Evolutionary conservation across 92 coral and sea anemone species (phyloP).

Genomic region (Isaurus tuberculatus): DNA sequence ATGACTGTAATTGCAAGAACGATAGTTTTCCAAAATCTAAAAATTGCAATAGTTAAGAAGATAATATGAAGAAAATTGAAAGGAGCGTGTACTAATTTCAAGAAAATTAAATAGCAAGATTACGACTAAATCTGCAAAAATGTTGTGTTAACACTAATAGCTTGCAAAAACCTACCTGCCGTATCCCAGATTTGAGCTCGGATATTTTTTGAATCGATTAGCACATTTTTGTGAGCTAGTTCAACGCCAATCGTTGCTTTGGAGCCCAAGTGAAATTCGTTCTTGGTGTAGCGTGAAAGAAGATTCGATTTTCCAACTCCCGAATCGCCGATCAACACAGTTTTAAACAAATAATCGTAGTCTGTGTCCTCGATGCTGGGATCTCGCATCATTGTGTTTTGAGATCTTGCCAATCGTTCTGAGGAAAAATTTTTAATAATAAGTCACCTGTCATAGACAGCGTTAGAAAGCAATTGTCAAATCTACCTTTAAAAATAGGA

Average conservation of each 20-base stretch:
- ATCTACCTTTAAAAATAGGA: background rate
- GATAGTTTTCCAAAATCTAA: too few species aligned
- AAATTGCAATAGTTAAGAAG: too few species aligned
- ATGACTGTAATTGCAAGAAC: too few species aligned
- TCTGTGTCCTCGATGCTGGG: slow-evolving; percentile 68
- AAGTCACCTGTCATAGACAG: slow-evolving; percentile 24
- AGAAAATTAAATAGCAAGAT: too few species aligned
- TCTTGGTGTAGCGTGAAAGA: slow-evolving; percentile 95
- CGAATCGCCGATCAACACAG: slow-evolving; percentile 87
- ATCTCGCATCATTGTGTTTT: slow-evolving; percentile 66
- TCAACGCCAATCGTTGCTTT: slow-evolving; percentile 99
- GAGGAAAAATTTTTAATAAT: slow-evolving; percentile 15
- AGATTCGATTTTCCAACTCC: slow-evolving; percentile 97
- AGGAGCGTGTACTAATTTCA: too few species aligned
- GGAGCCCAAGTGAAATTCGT: slow-evolving; percentile 96
- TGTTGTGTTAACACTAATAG: background rate
- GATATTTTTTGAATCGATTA: slow-evolving; percentile 80
- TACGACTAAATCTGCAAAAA: too few species aligned
- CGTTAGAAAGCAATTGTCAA: background rate
- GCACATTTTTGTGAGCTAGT: slow-evolving; percentile 93
- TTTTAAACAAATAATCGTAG: slow-evolving; percentile 84
- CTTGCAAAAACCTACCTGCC: slow-evolving; percentile 71
- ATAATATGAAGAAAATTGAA: too few species aligned
- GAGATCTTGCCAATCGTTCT: slow-evolving; percentile 4
- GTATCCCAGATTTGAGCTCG: slow-evolving; percentile 99